phyloP scores from a whole-genome alignment of 2,888 invertebrate genomes.

The Synergus itoensis region DNA sequence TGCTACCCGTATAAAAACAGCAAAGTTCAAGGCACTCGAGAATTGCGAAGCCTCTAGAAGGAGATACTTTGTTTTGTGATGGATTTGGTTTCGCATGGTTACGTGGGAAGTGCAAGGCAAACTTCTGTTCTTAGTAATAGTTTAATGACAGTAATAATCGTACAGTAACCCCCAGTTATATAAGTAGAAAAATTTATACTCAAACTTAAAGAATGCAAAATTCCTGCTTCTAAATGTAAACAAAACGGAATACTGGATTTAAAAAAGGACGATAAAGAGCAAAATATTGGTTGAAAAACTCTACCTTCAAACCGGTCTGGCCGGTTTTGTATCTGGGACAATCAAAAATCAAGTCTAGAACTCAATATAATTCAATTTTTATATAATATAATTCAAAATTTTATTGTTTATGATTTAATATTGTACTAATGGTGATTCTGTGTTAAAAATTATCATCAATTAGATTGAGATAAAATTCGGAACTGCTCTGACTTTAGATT shows the following conservation, averaged over 20 bases:
- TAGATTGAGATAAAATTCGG: neutral
- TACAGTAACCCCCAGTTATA: neutral
- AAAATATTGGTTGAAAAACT: slow-evolving; percentile 19
- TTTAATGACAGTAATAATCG: neutral
- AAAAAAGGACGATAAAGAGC: neutral
- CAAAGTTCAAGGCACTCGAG: slow-evolving; percentile 18
- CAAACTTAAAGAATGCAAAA: neutral
- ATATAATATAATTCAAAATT: neutral
- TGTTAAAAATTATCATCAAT: neutral
- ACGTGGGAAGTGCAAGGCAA: neutral
- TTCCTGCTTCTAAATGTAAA: neutral
- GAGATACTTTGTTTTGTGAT: neutral
- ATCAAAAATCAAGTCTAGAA: neutral
- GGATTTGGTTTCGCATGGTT: neutral
- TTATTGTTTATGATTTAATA: neutral
- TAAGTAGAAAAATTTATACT: neutral
- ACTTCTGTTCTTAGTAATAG: neutral
- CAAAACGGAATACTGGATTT: neutral
- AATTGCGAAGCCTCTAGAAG: neutral
- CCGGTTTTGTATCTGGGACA: neutral
- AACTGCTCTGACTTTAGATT: neutral
- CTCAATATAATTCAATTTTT: too few species aligned
- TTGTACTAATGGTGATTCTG: neutral
- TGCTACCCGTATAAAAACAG: slow-evolving; percentile 16
- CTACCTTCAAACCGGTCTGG: neutral